Percentiles rank a stretch among this genome's conserved stretches.
Conservation (phyloP, 1,140 invertebrate genomes). For the Hyposmocoma kahamanoa region DNA sequence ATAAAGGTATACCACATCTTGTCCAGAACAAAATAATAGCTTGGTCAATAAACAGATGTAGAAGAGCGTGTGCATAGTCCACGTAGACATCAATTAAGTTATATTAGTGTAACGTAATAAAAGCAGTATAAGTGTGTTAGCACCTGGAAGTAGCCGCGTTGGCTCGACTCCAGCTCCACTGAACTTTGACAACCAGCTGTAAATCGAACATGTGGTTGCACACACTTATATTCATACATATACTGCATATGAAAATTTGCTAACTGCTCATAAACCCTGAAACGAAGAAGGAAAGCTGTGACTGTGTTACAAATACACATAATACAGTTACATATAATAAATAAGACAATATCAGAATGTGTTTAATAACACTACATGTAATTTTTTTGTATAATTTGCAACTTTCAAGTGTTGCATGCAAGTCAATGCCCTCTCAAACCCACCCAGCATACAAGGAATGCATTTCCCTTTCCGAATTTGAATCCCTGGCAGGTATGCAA, state of each 20-base stretch:
- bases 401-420: slow-evolving; percentile 25
- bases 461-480: slow-evolving; percentile 42
- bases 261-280: no score
- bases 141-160: slow-evolving; percentile 59
- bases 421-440: slow-evolving; percentile 36
- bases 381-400: no score
- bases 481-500: slow-evolving; percentile 28
- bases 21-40: neutral
- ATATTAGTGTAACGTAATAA: slow-evolving; percentile 26
- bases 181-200: slow-evolving; percentile 62
- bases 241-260: no score
- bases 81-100: slow-evolving; percentile 23
- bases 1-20: neutral
- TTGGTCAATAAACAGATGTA: no score
- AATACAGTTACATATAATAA: no score
- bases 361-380: no score
- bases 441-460: slow-evolving; percentile 34
- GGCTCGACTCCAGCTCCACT: slow-evolving; percentile 61
- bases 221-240: no score
- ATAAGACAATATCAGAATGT: no score
- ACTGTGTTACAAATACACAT: no score
- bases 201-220: no score
- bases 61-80: neutral
- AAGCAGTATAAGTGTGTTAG: slow-evolving; percentile 31
- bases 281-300: no score